A percentile compares a stretch with the other conserved stretches of the same genome.
phyloP scores from a whole-genome alignment of 2,888 invertebrate species.

The Eustalomyia histrio region DNA sequence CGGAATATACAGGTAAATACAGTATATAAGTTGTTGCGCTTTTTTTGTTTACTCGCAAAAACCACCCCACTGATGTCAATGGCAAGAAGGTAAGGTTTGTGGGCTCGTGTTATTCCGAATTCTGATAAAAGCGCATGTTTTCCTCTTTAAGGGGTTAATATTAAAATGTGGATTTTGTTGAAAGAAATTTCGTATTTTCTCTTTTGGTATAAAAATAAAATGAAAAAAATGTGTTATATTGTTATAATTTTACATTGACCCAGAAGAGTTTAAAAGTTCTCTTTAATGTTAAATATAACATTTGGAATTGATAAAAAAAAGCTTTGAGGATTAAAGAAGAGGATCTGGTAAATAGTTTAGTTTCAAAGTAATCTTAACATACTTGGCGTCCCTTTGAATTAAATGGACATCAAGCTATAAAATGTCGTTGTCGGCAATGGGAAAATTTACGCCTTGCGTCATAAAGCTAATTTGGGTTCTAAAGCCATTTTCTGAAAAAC shows the following conservation, averaged over 20 bases:
- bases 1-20: slow-evolving; percentile 60
- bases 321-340: too few relatives aligned
- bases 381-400: too few relatives aligned
- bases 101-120: slow-evolving; percentile 66
- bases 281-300: not conserved
- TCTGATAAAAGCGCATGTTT: slow-evolving; percentile 67
- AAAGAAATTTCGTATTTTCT: not conserved
- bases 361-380: too few relatives aligned
- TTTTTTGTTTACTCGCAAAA: slow-evolving; percentile 34
- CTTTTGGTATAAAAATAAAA: not conserved
- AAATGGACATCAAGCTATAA: too few relatives aligned
- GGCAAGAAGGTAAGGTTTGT: not conserved
- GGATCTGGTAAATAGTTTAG: too few relatives aligned
- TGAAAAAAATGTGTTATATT: not conserved
- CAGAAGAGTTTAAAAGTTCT: not conserved
- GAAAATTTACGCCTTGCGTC: too few relatives aligned
- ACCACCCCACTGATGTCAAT: slow-evolving; percentile 2
- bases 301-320: too few relatives aligned
- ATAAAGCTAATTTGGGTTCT: too few relatives aligned
- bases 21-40: slow-evolving; percentile 60
- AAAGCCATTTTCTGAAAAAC: too few relatives aligned
- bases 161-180: not conserved
- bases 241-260: not conserved
- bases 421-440: too few relatives aligned
- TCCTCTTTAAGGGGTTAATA: not conserved